phyloP scores from a whole-genome alignment of 2,113 vertebrate species.

The Athene noctua region DNA sequence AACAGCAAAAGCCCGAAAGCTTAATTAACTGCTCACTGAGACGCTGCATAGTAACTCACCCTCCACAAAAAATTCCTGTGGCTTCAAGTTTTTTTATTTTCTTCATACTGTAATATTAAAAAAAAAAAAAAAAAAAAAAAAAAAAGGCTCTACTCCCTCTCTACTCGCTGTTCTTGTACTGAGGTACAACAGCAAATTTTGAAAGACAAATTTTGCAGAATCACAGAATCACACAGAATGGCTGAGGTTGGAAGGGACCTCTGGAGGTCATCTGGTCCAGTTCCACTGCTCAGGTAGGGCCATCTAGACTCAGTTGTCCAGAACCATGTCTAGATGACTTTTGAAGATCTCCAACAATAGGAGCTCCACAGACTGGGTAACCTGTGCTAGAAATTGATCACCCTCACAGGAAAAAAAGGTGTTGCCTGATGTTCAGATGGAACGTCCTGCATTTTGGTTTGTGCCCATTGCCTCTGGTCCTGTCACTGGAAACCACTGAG shows the following conservation, averaged over 20 bases:
- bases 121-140: neutral
- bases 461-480: neutral
- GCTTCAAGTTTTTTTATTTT: neutral
- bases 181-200: neutral
- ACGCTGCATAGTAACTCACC: neutral
- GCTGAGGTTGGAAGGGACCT: neutral
- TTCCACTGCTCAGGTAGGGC: neutral
- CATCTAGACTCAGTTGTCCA: neutral
- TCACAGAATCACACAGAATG: neutral
- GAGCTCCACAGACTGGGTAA: neutral
- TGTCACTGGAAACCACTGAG: neutral
- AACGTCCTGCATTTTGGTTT: neutral
- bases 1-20: neutral
- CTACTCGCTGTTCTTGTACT: neutral
- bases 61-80: neutral
- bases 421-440: neutral
- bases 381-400: neutral
- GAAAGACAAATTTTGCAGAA: neutral
- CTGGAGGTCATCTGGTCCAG: neutral
- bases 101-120: neutral
- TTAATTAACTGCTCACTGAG: neutral
- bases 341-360: neutral
- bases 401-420: neutral
- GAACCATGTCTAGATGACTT: neutral
- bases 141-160: neutral